phyloP scores from a whole-genome alignment of 2,888 invertebrate genomes.

The Crocallis elinguaria region DNA sequence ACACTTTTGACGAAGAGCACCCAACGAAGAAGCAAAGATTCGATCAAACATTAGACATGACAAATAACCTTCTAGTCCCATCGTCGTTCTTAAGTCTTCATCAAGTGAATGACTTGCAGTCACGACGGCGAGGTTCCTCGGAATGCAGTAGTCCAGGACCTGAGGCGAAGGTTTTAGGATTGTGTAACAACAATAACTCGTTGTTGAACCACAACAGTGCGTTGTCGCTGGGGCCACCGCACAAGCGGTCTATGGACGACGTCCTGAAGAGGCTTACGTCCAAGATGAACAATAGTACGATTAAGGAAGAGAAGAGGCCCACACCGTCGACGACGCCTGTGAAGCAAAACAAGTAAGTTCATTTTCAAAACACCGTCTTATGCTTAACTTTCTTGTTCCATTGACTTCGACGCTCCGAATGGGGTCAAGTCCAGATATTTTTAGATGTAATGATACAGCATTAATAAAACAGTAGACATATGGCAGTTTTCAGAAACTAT shows the following conservation, averaged over 20 bases:
- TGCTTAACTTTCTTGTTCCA: no score
- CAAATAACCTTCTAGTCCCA: conserved; percentile 84
- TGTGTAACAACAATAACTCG: conserved; percentile 87
- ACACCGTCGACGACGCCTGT: conserved; percentile 89
- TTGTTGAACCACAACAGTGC: conserved; percentile 86
- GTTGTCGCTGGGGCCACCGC: conserved; percentile 78
- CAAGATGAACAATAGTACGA: conserved; percentile 92
- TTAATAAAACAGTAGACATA: no score
- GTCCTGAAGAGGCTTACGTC: conserved; percentile 94
- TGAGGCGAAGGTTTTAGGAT: conserved; percentile 87
- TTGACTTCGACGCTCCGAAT: no score
- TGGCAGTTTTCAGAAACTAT: no score
- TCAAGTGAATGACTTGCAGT: conserved; percentile 82
- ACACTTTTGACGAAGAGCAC: conserved; percentile 85
- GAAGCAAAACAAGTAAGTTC: conserved; percentile 81
- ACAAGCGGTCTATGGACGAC: conserved; percentile 95
- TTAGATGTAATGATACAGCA: no score
- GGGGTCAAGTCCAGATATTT: no score
- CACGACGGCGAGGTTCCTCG: conserved; percentile 84
- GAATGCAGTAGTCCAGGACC: conserved; percentile 90
- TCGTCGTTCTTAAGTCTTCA: conserved; percentile 83
- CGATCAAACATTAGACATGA: conserved; percentile 85
- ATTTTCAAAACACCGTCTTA: no score
- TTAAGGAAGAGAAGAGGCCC: conserved; percentile 89
- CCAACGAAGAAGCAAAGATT: conserved; percentile 86